phyloP scores from a whole-genome alignment of 2,797 vertebrate species.

The Micropoecilia bifurca region DNA sequence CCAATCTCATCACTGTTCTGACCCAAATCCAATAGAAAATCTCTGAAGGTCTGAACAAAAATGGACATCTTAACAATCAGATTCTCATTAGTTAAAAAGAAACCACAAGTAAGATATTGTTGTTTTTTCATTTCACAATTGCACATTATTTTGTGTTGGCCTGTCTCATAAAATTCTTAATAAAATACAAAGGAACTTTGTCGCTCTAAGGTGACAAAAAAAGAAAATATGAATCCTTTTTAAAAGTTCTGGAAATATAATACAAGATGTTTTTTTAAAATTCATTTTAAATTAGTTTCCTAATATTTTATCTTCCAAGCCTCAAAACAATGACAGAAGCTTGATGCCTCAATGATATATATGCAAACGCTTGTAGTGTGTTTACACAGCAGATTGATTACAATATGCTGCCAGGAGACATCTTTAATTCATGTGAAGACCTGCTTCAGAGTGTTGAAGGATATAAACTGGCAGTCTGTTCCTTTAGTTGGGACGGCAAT shows the following conservation, averaged over 20 bases:
- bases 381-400: background rate
- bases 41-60: background rate
- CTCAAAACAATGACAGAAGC: background rate
- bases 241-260: background rate
- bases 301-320: background rate
- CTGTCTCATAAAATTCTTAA: background rate
- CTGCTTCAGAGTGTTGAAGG: background rate
- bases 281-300: background rate
- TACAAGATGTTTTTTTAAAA: background rate
- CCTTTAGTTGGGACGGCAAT: conserved; percentile 75
- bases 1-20: too few relatives aligned
- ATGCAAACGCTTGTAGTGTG: background rate
- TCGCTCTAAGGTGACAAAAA: background rate
- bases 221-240: background rate
- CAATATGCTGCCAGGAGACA: background rate
- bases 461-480: conserved; percentile 57
- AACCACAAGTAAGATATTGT: too few relatives aligned
- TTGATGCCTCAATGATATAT: background rate
- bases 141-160: background rate
- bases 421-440: background rate
- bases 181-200: background rate
- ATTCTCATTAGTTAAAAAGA: background rate
- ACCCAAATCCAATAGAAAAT: too few relatives aligned
- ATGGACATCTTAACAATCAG: background rate
- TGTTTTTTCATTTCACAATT: background rate